Evolutionary conservation across 2,113 vertebrate genomes (phyloP).

Genomic region (Hoplias malabaricus): DNA sequence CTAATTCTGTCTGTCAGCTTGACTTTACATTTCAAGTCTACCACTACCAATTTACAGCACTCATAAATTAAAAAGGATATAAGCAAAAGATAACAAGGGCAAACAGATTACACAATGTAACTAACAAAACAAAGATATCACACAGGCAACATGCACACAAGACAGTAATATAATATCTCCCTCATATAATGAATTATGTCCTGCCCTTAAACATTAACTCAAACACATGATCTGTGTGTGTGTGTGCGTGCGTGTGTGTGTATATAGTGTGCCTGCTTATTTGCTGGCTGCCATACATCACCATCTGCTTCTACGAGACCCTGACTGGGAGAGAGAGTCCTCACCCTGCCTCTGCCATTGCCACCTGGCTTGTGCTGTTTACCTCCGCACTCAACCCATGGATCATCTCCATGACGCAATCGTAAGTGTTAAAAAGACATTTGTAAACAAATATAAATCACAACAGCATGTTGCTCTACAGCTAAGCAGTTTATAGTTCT

Average conservation of each 20-base stretch:
- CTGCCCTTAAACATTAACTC: conserved; percentile 5
- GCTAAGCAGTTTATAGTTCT: background rate
- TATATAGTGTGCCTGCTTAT: conserved; percentile 66
- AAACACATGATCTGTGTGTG: conserved; percentile 16
- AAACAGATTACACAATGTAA: background rate
- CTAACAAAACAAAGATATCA: conserved; percentile 14
- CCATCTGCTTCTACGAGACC: conserved; percentile 71
- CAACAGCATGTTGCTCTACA: background rate
- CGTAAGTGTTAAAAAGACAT: conserved; percentile 55
- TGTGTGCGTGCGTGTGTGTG: conserved; percentile 12
- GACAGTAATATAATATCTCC: conserved; percentile 4
- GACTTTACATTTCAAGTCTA: background rate
- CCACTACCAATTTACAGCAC: background rate
- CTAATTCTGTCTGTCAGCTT: background rate
- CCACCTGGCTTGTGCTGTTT: conserved; percentile 69
- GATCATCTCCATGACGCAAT: conserved; percentile 73
- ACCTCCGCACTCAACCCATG: conserved; percentile 75
- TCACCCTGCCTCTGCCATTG: conserved; percentile 50
- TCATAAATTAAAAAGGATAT: background rate
- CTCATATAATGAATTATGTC: background rate
- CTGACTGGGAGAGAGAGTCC: conserved; percentile 56
- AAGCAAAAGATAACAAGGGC: background rate
- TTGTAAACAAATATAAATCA: background rate
- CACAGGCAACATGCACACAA: background rate
- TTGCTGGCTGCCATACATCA: conserved; percentile 75